Base-by-base conservation (phyloP, 1,140 invertebrate species). In the Physella acuta region DNA sequence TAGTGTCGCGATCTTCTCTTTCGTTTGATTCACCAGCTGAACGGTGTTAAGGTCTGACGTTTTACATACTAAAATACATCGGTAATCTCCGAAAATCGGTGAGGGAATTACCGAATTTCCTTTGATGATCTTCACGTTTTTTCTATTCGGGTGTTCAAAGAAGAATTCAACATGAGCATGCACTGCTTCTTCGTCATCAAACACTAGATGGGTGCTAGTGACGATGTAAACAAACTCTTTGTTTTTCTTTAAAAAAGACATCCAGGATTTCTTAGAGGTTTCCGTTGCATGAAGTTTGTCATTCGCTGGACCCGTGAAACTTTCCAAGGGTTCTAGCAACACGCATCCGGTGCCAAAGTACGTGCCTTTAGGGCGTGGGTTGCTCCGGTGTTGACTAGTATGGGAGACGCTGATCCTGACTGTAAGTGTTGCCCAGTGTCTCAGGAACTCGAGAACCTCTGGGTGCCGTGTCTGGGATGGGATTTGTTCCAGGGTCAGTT, bases 401-500 rank as follows among this genome's bases (percentile, higher is more conserved):
- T 20, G 20, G 20, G 8, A n/a, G 16, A 61, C 37, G 4, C 4
- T 26, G 36, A 61, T 2, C 37, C 24, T 36, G 4, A 39, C 59
- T 61, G 30, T 30, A 1, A 61, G n/a, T 39, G n/a, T 61, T n/a
- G 20, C 36, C n/a, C 36, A 1, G 14, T 36, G 59, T 28, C 39
- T 11, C 8, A 39, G 4, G 11, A 61, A 61, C 28, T 61, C n/a
- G 17, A 11, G 36, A 26, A 39, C 37, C 8, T 60, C 58, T 34
- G 58, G 58, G 24, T 24, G n/a, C 37, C 59, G 36, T 33, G 24
- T 34, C 20, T 61, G 36, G 28, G 59, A 44, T 61, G 59, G 59
- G 20, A 61, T 37, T 4, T 44, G 17, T 5, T 61, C 59, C 4
- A 26, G 24, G 24, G n/a, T 5, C 17, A 61, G 20, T 34, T 39